phyloP scores from a whole-genome alignment of 64 coral and sea anemone species.

The Stylophora pistillata region DNA sequence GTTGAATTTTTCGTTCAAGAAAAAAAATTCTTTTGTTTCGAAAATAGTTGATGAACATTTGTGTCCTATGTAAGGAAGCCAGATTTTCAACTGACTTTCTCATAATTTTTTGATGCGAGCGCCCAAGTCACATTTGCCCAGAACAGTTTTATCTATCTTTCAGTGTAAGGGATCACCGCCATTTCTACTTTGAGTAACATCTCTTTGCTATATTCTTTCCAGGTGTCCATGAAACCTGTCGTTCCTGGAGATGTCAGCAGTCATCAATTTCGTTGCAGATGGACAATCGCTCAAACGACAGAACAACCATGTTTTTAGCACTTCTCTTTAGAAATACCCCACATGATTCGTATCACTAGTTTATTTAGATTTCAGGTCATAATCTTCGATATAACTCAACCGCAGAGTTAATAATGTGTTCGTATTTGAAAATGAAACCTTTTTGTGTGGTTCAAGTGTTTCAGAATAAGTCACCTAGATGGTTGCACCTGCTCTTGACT shows the following conservation, averaged over 20 bases:
- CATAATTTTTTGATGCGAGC: background rate
- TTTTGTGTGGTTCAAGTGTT: background rate
- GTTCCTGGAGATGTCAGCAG: background rate
- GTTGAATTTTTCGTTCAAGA: background rate
- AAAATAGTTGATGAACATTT: background rate
- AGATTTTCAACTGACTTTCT: background rate
- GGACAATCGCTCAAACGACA: background rate
- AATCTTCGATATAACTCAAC: constrained; percentile 4
- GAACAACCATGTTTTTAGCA: background rate
- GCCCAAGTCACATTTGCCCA: background rate
- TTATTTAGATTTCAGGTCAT: constrained; percentile 20
- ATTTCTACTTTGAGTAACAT: background rate
- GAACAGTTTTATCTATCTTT: background rate
- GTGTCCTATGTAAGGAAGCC: background rate
- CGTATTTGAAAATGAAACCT: constrained; percentile 7
- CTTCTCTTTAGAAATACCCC: background rate
- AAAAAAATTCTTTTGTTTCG: background rate
- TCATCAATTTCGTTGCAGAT: constrained; percentile 4
- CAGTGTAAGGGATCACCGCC: background rate
- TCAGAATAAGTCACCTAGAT: background rate
- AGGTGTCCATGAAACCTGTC: background rate
- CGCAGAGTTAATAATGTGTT: background rate
- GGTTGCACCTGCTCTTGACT: constrained; percentile 2
- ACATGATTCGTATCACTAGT: background rate
- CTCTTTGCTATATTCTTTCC: background rate